phyloP scores from a whole-genome alignment of 2,888 invertebrate species.

The Coecobrya sp. region DNA sequence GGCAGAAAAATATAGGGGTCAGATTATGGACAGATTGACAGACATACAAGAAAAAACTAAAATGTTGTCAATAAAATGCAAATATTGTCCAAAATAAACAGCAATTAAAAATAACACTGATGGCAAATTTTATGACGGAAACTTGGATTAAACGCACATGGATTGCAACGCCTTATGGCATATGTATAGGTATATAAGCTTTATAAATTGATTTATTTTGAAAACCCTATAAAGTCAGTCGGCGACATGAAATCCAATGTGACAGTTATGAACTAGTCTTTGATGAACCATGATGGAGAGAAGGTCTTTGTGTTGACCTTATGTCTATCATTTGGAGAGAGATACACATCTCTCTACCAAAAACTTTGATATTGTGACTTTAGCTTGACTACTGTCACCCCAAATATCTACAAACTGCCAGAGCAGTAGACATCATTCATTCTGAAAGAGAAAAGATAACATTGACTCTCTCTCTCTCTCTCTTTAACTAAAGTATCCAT shows the following conservation, averaged over 20 bases:
- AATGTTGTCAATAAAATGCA: not conserved
- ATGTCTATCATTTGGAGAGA: constrained; percentile 62
- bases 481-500: not conserved
- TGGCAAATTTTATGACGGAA: not conserved
- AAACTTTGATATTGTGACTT: constrained; percentile 17
- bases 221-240: not conserved
- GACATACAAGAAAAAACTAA: not conserved
- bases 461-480: not conserved
- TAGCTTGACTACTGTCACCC: not conserved
- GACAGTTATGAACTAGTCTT: constrained; percentile 15
- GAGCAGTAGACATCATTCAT: constrained; percentile 28
- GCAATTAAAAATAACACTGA: not conserved
- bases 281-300: constrained; percentile 28
- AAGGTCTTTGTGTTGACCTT: constrained; percentile 76
- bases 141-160: not conserved
- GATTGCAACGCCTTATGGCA: not conserved
- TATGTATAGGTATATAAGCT: not conserved
- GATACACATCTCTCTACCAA: constrained; percentile 19
- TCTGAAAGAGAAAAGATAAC: constrained; percentile 2
- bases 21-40: not conserved
- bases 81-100: not conserved
- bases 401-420: not conserved
- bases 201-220: not conserved
- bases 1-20: too few species aligned
- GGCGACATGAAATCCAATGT: constrained; percentile 29